These are phyloP conservation scores for Proteles cristata DNA, from an alignment of 2,113 vertebrate species.

Conservation along the genomic window DNA sequence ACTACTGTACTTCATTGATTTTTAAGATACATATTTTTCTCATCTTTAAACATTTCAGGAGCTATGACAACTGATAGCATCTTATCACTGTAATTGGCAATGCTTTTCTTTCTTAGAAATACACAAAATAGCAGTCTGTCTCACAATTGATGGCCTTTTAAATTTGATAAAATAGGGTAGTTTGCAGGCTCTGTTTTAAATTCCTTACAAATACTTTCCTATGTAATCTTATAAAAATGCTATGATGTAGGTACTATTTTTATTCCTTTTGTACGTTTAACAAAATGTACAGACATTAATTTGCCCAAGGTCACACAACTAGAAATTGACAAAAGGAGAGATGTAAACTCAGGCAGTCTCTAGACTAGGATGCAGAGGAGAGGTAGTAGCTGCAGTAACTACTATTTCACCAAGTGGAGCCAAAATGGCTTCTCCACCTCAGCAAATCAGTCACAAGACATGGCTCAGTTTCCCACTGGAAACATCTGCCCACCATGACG, in stretches of 20 bases:
- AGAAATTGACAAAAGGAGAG: not conserved
- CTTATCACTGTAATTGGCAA: not conserved
- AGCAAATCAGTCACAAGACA: not conserved
- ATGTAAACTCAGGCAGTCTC: not conserved
- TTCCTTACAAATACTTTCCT: not conserved
- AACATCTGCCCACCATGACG: not conserved
- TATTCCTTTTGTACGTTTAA: not conserved
- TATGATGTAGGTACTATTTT: not conserved
- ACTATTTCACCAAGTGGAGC: not conserved
- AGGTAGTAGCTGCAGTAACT: too few species aligned
- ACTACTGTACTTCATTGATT: not conserved
- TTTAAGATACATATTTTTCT: constrained; percentile 11
- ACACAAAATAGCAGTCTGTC: not conserved
- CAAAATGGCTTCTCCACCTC: not conserved
- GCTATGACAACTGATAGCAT: not conserved
- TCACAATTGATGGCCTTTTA: not conserved
- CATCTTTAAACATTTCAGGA: not conserved
- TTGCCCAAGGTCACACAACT: not conserved
- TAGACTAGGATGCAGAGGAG: not conserved
- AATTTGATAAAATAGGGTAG: not conserved
- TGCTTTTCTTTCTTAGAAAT: constrained; percentile 33
- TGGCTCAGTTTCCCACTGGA: not conserved
- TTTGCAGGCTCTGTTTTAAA: not conserved
- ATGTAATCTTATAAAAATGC: constrained; percentile 17
- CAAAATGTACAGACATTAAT: not conserved